These are phyloP conservation scores for Bryconaethiops microstoma DNA, from an alignment of 2,797 vertebrate species.

Conservation along the genomic window DNA sequence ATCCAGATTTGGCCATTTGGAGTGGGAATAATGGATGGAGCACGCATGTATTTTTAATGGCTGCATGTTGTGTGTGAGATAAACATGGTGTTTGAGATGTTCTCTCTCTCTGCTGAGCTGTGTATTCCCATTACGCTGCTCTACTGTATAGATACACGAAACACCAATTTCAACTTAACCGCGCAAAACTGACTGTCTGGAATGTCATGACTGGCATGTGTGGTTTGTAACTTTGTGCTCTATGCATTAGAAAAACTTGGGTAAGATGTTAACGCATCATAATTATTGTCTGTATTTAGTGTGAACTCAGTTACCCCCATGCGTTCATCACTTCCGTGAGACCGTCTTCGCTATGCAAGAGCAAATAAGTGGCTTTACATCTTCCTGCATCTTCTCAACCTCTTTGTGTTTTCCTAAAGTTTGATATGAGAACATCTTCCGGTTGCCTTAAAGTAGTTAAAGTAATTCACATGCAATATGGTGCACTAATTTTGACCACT, in stretches of 20 bases:
- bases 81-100: constrained; percentile 85
- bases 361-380: constrained; percentile 42
- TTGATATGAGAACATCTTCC: constrained; percentile 48
- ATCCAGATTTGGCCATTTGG: constrained; percentile 85
- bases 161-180: constrained; percentile 65
- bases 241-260: neutral
- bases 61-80: constrained; percentile 83
- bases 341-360: constrained; percentile 37
- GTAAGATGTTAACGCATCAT: neutral
- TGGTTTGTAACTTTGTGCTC: neutral
- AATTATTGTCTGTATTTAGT: constrained; percentile 23
- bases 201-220: constrained; percentile 52
- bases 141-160: constrained; percentile 68
- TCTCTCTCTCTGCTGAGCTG: constrained; percentile 79
- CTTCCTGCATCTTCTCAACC: constrained; percentile 24
- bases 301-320: constrained; percentile 28
- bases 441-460: constrained; percentile 64
- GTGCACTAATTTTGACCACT: constrained; percentile 74
- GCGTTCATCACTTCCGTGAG: constrained; percentile 42
- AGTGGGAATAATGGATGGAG: constrained; percentile 86
- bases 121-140: constrained; percentile 78
- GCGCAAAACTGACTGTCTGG: constrained; percentile 63
- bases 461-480: constrained; percentile 67
- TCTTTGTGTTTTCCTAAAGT: constrained; percentile 43
- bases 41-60: constrained; percentile 83